Conservation (phyloP, 2,888 invertebrate genomes). For the Drosophila kanekoi region DNA sequence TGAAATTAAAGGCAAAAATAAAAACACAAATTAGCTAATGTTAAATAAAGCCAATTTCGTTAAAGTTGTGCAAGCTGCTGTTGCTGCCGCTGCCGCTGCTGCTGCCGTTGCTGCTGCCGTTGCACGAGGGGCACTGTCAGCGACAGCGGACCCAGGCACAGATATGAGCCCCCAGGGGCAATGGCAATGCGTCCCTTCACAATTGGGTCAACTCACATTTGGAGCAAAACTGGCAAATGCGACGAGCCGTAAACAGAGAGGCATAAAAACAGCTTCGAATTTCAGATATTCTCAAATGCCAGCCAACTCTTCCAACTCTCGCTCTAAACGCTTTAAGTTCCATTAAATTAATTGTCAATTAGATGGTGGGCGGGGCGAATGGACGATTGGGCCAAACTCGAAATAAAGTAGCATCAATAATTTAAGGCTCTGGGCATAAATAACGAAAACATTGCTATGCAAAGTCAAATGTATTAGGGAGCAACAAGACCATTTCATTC, state of each 20-base stretch:
- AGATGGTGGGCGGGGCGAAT: not conserved
- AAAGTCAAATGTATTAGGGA: no score
- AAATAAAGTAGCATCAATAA: slow-evolving; percentile 26
- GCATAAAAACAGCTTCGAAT: slow-evolving; percentile 53
- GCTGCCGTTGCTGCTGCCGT: slow-evolving; percentile 2
- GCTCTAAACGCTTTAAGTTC: slow-evolving; percentile 32
- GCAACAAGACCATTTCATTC: no score
- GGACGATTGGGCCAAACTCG: not conserved
- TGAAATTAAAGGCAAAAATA: slow-evolving; percentile 36
- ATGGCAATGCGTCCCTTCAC: slow-evolving; percentile 52
- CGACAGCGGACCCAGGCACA: slow-evolving; percentile 21
- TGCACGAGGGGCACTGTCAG: slow-evolving; percentile 7
- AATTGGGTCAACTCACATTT: slow-evolving; percentile 74
- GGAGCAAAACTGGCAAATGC: slow-evolving; percentile 65
- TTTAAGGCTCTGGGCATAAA: not conserved
- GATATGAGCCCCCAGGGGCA: slow-evolving; percentile 49
- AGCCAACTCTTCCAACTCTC: slow-evolving; percentile 2
- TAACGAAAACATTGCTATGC: not conserved
- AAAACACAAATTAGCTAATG: slow-evolving; percentile 76
- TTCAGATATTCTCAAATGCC: slow-evolving; percentile 34
- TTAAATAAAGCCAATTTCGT: slow-evolving; percentile 63
- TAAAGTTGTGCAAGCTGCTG: slow-evolving; percentile 32
- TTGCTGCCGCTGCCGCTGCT: not conserved
- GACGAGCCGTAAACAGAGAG: slow-evolving; percentile 53
- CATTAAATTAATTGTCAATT: slow-evolving; percentile 44